Conservation (phyloP, 1,140 invertebrate species). For the Hypsibius dujardini region DNA sequence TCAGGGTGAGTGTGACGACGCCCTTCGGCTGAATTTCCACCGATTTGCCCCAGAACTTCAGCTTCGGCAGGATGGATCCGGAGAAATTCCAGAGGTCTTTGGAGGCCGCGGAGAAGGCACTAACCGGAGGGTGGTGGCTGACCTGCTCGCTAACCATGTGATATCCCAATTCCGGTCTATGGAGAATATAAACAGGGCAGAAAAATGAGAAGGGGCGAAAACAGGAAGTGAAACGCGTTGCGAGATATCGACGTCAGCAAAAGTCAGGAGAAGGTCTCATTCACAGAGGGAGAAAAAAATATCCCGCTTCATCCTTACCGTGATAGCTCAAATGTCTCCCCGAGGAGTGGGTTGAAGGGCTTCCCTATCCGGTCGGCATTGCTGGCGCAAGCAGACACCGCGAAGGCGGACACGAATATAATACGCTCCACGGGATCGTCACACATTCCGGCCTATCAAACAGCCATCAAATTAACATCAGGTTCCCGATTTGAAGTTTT, state of each 20-base stretch:
- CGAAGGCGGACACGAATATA: slow-evolving; percentile 64
- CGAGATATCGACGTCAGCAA: no score
- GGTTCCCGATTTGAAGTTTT: no score
- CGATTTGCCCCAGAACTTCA: slow-evolving; percentile 90
- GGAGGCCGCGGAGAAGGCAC: slow-evolving; percentile 70
- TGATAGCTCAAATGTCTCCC: slow-evolving; percentile 83
- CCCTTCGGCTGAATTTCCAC: slow-evolving; percentile 89
- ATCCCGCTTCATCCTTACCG: slow-evolving; percentile 34
- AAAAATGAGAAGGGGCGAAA: no score
- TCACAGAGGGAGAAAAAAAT: no score
- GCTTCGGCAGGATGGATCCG: slow-evolving; percentile 76
- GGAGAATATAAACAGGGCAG: not conserved
- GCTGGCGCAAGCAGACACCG: slow-evolving; percentile 72
- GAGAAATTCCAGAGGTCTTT: slow-evolving; percentile 65
- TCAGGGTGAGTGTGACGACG: slow-evolving; percentile 62
- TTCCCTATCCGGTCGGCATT: slow-evolving; percentile 83
- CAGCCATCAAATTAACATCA: no score
- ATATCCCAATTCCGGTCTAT: slow-evolving; percentile 12
- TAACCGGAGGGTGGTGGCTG: slow-evolving; percentile 87
- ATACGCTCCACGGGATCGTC: slow-evolving; percentile 58
- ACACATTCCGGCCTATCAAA: slow-evolving; percentile 45
- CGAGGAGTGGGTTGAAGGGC: slow-evolving; percentile 86
- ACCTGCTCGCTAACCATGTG: slow-evolving; percentile 68
- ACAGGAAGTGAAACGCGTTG: no score
- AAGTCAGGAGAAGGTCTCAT: no score